phyloP scores from a whole-genome alignment of 2,797 vertebrate species.

The Helicolenus hilgendorfi region DNA sequence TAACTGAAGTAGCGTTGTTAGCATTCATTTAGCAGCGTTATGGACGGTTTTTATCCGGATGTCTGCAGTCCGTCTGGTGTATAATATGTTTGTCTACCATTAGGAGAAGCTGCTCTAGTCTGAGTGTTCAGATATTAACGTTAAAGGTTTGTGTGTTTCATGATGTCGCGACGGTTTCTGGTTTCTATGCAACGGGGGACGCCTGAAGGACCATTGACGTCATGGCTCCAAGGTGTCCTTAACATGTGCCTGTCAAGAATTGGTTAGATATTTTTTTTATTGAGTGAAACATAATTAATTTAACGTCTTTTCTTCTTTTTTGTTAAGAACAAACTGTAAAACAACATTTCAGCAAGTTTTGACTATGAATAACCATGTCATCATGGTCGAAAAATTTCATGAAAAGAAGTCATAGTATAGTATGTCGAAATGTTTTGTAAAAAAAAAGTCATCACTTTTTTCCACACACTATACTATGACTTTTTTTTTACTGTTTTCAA shows the following conservation, averaged over 20 bases:
- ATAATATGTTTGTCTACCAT: background rate
- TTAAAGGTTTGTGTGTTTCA: background rate
- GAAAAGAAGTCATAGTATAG: too few species aligned
- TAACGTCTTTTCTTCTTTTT: too few species aligned
- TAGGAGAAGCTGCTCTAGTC: background rate
- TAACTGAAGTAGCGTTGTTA: background rate
- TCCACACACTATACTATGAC: too few species aligned
- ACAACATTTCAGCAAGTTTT: too few species aligned
- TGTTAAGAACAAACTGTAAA: too few species aligned
- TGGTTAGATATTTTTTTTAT: background rate
- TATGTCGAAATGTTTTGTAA: too few species aligned
- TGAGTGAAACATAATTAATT: background rate
- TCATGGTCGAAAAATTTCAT: too few species aligned
- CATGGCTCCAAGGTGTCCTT: conserved; percentile 3
- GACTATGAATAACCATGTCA: too few species aligned
- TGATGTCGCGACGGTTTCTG: conserved; percentile 16
- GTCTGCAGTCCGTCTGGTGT: background rate
- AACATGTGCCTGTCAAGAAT: conserved; percentile 69
- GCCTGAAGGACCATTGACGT: conserved; percentile 64
- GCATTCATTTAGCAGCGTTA: background rate
- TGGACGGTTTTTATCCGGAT: background rate
- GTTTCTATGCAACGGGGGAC: conserved; percentile 88
- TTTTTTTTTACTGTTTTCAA: too few species aligned
- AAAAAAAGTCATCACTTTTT: too few species aligned
- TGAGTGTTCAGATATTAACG: background rate